Percentiles rank a stretch among this genome's conserved stretches.
phyloP scores from a whole-genome alignment of 1,140 invertebrate genomes.

The Uloborus diversus region DNA sequence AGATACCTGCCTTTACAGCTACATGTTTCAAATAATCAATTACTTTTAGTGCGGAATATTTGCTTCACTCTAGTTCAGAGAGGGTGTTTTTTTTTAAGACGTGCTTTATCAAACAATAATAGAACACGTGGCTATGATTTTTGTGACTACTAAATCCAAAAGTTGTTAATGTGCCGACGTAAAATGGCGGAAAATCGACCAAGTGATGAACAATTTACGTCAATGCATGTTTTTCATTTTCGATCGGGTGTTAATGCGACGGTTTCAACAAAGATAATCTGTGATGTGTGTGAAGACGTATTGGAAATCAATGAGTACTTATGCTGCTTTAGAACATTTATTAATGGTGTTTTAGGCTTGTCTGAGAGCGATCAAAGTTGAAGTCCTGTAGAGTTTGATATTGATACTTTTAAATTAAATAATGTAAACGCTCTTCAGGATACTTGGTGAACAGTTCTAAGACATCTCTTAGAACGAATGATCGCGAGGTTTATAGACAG shows the following conservation, averaged over 20 bases:
- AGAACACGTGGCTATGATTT: neutral
- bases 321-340: neutral
- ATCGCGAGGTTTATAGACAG: neutral
- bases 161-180: too few species aligned
- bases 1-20: too few species aligned
- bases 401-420: neutral
- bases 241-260: neutral
- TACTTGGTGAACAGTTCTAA: neutral
- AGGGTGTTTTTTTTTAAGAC: neutral
- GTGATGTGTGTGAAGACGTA: neutral
- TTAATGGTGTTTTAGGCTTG: neutral
- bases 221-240: neutral
- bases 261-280: neutral
- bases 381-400: neutral
- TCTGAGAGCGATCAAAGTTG: neutral
- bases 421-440: neutral
- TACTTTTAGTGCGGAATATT: neutral
- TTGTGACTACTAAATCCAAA: neutral
- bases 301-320: neutral
- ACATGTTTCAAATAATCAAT: too few species aligned
- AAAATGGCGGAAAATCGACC: too few species aligned
- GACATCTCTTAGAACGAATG: neutral
- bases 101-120: neutral
- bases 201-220: neutral
- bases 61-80: neutral